phyloP scores from a whole-genome alignment of 1,140 invertebrate genomes.

The Berghia stephanieae region DNA sequence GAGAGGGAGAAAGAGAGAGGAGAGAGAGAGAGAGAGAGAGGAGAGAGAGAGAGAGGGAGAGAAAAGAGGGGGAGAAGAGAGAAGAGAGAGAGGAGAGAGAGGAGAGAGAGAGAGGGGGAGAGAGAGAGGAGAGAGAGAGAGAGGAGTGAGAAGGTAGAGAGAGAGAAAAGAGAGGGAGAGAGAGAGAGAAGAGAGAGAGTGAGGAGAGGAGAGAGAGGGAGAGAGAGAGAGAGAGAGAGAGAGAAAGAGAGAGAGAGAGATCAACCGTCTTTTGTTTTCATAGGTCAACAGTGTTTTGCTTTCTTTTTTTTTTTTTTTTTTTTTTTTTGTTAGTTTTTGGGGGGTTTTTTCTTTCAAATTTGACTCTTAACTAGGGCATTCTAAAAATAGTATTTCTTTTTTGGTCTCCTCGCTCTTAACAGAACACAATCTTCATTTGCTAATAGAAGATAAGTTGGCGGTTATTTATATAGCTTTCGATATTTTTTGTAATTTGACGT shows the following conservation, averaged over 20 bases:
- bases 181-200: not conserved
- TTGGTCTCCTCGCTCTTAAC: not conserved
- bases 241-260: not conserved
- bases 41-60: not conserved
- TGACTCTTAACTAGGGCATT: not conserved
- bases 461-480: too few relatives aligned
- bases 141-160: not conserved
- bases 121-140: not conserved
- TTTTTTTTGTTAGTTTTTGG: too few relatives aligned
- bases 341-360: too few relatives aligned
- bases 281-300: too few relatives aligned
- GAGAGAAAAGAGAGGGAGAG: constrained; percentile 9
- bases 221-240: not conserved
- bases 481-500: too few relatives aligned
- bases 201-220: constrained; percentile 3
- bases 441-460: too few relatives aligned
- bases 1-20: not conserved
- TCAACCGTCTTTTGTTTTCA: too few relatives aligned
- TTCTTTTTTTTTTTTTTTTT: too few relatives aligned
- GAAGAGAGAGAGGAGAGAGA: not conserved
- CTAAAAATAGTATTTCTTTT: not conserved
- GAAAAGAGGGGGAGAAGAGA: not conserved
- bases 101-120: not conserved
- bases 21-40: constrained; percentile 19
- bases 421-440: constrained; percentile 12